Percentiles rank a stretch among this genome's conserved stretches.
Conservation (phyloP, 2,113 vertebrate species). For the Procavia capensis region DNA sequence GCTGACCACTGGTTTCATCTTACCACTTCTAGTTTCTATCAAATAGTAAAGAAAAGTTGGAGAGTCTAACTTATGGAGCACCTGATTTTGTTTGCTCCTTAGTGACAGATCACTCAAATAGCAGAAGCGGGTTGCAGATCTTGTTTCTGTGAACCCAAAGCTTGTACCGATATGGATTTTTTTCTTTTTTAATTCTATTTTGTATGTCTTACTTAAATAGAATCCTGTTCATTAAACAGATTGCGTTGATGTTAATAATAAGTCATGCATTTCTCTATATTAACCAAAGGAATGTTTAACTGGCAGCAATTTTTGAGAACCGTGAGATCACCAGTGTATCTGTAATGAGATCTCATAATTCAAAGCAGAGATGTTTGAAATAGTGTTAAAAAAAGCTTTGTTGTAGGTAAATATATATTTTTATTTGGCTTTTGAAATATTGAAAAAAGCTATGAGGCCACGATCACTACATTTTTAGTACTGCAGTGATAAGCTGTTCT, state of each 20-base stretch:
- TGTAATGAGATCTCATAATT: slow-evolving; percentile 6
- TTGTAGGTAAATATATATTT: not conserved
- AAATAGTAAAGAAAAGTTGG: slow-evolving; percentile 16
- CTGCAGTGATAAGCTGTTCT: not conserved
- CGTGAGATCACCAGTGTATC: not conserved
- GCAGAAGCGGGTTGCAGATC: not conserved
- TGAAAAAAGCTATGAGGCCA: slow-evolving; percentile 16
- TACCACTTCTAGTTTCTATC: not conserved
- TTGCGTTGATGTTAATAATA: not conserved
- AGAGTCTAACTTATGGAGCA: not conserved
- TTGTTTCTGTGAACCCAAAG: not conserved
- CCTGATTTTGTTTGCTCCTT: not conserved
- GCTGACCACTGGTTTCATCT: not conserved
- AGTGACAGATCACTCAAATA: not conserved
- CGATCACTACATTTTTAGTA: slow-evolving; percentile 35
- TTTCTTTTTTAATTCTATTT: not conserved
- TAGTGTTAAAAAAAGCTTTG: not conserved
- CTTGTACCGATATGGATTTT: not conserved
- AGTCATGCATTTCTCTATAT: not conserved
- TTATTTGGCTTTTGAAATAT: slow-evolving; percentile 36
- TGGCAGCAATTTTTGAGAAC: not conserved
- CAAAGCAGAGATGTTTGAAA: slow-evolving; percentile 35
- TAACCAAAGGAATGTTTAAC: slow-evolving; percentile 41
- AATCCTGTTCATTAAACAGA: slow-evolving; percentile 15
- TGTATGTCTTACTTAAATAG: not conserved